phyloP scores from a whole-genome alignment of 1,140 invertebrate genomes.

The Euborellia annulipes region DNA sequence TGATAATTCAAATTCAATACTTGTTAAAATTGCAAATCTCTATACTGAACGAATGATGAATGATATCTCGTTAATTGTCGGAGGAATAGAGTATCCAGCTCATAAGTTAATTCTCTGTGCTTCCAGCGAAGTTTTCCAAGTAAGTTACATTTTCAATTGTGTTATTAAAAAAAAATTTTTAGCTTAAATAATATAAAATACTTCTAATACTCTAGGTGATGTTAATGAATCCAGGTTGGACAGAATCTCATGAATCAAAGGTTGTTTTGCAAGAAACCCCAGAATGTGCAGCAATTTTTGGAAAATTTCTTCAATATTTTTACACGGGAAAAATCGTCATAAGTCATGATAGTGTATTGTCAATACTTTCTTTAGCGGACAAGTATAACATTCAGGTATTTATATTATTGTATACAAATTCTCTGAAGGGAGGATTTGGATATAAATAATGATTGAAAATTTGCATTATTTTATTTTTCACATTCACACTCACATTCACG shows the following conservation, averaged over 20 bases:
- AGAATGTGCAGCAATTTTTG: conserved; percentile 69
- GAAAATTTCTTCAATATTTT: conserved; percentile 79
- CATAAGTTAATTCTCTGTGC: conserved; percentile 86
- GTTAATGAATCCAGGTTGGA: conserved; percentile 88
- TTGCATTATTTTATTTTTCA: no score
- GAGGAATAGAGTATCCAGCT: conserved; percentile 63
- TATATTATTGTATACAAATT: conserved; percentile 7
- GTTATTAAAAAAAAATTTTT: neutral
- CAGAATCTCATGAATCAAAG: conserved; percentile 67
- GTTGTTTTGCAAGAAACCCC: conserved; percentile 74
- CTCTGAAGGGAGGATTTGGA: no score
- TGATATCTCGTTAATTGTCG: conserved; percentile 68
- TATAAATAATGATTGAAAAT: no score
- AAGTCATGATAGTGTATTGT: conserved; percentile 64
- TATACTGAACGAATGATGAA: conserved; percentile 74
- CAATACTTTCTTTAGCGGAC: conserved; percentile 74
- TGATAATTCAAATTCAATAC: conserved; percentile 61
- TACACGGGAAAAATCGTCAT: conserved; percentile 84
- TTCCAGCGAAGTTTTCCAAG: conserved; percentile 89
- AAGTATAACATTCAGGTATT: conserved; percentile 81
- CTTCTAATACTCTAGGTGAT: conserved; percentile 48
- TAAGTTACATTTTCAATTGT: conserved; percentile 22
- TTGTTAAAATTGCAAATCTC: conserved; percentile 63
- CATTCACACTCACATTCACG: no score
- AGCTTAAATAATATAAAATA: neutral